Percentiles rank a stretch among this genome's conserved stretches.
phyloP scores from a whole-genome alignment of 2,797 vertebrate species.

The Champsocephalus esox region DNA sequence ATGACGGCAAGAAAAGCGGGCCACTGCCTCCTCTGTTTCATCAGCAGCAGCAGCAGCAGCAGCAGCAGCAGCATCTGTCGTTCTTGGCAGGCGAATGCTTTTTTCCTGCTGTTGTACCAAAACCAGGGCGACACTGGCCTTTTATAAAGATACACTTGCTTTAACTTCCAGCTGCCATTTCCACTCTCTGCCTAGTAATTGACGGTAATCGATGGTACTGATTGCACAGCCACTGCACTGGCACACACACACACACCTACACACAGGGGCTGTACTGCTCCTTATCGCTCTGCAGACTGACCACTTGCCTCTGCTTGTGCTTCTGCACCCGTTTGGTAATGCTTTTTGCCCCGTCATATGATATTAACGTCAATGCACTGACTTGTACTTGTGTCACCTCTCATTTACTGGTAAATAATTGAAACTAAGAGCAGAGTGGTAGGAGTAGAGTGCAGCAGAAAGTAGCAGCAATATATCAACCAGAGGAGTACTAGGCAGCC shows the following conservation, averaged over 20 bases:
- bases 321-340: conserved; percentile 47
- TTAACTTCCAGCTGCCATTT: conserved; percentile 71
- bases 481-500: conserved; percentile 10
- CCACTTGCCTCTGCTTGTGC: conserved; percentile 37
- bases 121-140: conserved; percentile 41
- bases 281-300: conserved; percentile 24
- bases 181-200: conserved; percentile 68
- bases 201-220: conserved; percentile 70
- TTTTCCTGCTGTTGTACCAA: conserved; percentile 21
- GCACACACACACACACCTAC: conserved; percentile 35
- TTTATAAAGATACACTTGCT: conserved; percentile 53
- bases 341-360: conserved; percentile 64
- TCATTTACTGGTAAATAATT: conserved; percentile 79
- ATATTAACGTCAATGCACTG: conserved; percentile 63
- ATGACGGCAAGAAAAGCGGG: conserved; percentile 60
- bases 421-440: conserved; percentile 63
- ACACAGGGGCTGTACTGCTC: conserved; percentile 14
- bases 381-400: conserved; percentile 71
- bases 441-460: conserved; percentile 55
- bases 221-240: conserved; percentile 56
- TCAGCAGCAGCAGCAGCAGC: conserved; percentile 29
- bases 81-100: conserved; percentile 47
- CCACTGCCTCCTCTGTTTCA: conserved; percentile 55
- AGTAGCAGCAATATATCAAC: conserved; percentile 34
- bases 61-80: conserved; percentile 61